Evolutionary conservation across 1,140 invertebrate species (phyloP), one percentile per base, ranked within the genome.

Genomic region (Leptoteleia sp.): DNA sequence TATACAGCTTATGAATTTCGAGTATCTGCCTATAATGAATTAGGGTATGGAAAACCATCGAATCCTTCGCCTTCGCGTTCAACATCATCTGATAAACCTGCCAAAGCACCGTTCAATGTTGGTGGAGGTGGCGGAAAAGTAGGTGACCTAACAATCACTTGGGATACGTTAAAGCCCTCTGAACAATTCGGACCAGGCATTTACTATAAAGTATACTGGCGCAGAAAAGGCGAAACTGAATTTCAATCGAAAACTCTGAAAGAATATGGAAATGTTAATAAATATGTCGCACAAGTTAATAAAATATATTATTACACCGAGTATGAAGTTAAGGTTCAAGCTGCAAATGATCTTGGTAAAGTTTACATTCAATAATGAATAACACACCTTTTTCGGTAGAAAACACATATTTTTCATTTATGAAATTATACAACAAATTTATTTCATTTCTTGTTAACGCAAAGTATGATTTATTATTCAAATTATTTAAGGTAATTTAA

Each of bases 81-180:
- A 29, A 98, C 97, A 0, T 91, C 92, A 12, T 90, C 94, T 8
- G 95, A 97, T 78, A 93, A 91, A 65, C 97, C 97, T 0, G 93
- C 92, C 52, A 93, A 92, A 84, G 90, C 94, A 4, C 97, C 97
- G 8, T 81, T 84, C 0, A 95, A 96, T 79, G 92, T 99, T 40
- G 92, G 95, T 8, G 97, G 97, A 3, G 97, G 97, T n/a, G 97
- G 97, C 16, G 98, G 98, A 11, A 99, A 98, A 89, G 96, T 96
- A 67, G 97, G 97, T 0, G 96, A 98, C 84, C 91, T 99, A 0
- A 96, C 95, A 4, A 97, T 99, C 11, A 95, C 93, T 2, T 99
- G 98, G 98, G 91, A 93, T 61, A 93, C 95, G 4, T 82, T 98
- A 5, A 91, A 92, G 55, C 85, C 91, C 0, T 89, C 94, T 48